Conservation (phyloP, 2,113 vertebrate genomes). For the Tachycineta bicolor region DNA sequence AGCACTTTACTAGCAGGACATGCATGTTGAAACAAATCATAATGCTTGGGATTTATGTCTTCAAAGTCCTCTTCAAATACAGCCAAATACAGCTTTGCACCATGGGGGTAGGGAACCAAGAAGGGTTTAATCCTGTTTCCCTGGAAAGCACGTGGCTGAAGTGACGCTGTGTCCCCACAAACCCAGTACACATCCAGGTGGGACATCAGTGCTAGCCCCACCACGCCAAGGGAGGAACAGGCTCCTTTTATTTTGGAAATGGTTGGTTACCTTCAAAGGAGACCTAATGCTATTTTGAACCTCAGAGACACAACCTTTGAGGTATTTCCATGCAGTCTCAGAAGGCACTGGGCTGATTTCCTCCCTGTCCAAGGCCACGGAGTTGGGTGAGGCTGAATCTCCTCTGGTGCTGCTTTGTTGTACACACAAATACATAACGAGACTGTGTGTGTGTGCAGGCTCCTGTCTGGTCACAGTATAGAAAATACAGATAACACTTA, state of each 20-base stretch:
- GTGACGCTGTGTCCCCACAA: fast-evolving
- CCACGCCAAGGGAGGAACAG: fast-evolving
- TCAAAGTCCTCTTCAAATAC: neutral
- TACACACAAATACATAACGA: neutral
- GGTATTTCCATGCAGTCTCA: neutral
- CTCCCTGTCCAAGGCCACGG: fast-evolving
- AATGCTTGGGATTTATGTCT: neutral
- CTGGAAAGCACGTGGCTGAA: neutral
- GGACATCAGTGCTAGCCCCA: neutral
- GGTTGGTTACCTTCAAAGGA: neutral
- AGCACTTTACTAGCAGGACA: neutral
- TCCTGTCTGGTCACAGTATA: neutral
- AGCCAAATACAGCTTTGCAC: neutral
- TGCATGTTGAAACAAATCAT: neutral
- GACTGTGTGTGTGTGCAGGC: neutral
- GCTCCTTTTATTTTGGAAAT: neutral
- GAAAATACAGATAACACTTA: neutral
- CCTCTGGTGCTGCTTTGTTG: neutral
- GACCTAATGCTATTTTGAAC: neutral
- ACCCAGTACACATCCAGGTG: neutral
- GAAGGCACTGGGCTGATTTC: neutral
- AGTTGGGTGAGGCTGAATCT: fast-evolving
- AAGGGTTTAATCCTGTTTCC: neutral
- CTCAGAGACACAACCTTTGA: neutral
- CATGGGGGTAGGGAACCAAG: neutral